Percentiles rank a stretch among this genome's conserved stretches.
Evolutionary conservation across 2,888 invertebrate genomes (phyloP).

Genomic region (Cyclophora albipunctata): DNA sequence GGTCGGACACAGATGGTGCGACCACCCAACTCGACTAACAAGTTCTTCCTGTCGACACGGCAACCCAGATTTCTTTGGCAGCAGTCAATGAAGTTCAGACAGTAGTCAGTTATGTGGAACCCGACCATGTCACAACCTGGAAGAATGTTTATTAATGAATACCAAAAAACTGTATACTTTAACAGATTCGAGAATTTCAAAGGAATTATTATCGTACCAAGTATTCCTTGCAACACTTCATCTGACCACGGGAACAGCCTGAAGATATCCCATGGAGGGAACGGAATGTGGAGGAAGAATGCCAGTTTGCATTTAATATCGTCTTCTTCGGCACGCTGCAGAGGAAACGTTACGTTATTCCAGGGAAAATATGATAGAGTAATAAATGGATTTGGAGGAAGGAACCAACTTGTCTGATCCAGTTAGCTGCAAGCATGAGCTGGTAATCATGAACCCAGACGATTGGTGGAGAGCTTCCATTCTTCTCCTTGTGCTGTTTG

Average conservation of each 20-base stretch:
- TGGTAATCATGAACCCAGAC: conserved; percentile 98
- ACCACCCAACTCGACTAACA: conserved; percentile 90
- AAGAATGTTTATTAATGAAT: conserved; percentile 12
- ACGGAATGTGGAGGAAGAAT: conserved; percentile 96
- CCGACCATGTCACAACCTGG: conserved; percentile 93
- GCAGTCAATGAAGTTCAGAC: conserved; percentile 92
- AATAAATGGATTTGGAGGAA: background rate
- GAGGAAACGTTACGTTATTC: conserved; percentile 21
- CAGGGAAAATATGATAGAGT: background rate
- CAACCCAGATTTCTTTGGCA: conserved; percentile 91
- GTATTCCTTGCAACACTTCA: conserved; percentile 93
- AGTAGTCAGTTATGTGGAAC: conserved; percentile 93
- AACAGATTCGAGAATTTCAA: background rate
- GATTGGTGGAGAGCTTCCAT: conserved; percentile 76
- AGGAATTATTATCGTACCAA: conserved; percentile 68
- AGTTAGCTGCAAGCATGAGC: conserved; percentile 93
- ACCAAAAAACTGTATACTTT: background rate
- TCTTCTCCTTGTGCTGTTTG: conserved; percentile 63
- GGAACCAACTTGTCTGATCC: conserved; percentile 83
- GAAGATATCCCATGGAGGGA: conserved; percentile 96
- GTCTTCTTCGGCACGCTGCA: conserved; percentile 83
- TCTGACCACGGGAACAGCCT: conserved; percentile 94
- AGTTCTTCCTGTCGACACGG: conserved; percentile 89
- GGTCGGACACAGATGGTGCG: conserved; percentile 89
- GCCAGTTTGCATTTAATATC: conserved; percentile 86